Evolutionary conservation across 2,888 invertebrate genomes (phyloP).

Genomic region (Chloroclysta siterata): DNA sequence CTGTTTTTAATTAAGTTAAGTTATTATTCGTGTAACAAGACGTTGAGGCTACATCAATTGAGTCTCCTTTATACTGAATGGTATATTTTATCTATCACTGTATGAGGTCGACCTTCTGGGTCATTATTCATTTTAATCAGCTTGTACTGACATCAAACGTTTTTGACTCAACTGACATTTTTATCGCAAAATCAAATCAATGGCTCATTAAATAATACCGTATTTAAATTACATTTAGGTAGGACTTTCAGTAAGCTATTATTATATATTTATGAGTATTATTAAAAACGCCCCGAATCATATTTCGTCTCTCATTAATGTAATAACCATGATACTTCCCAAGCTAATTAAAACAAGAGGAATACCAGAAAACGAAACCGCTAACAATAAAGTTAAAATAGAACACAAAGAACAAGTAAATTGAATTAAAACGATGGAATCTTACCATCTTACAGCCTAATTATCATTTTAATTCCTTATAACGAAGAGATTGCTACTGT

Average conservation of each 20-base stretch:
- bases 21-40: not conserved
- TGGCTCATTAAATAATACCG: not conserved
- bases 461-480: constrained; percentile 71
- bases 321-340: constrained; percentile 35
- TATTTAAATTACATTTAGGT: too few species aligned
- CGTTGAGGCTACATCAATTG: not conserved
- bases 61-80: not conserved
- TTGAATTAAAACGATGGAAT: constrained; percentile 56
- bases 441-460: constrained; percentile 57
- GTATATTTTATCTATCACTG: not conserved
- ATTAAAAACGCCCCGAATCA: not conserved
- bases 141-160: not conserved
- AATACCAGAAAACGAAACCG: constrained; percentile 41
- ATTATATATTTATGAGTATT: not conserved
- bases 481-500: constrained; percentile 65
- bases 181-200: not conserved
- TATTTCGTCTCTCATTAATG: constrained; percentile 28
- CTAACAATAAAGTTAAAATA: constrained; percentile 49
- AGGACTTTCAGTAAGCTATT: not conserved
- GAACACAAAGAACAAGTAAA: constrained; percentile 47
- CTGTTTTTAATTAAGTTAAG: constrained; percentile 1
- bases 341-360: constrained; percentile 40
- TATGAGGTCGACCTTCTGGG: not conserved
- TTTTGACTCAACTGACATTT: not conserved
- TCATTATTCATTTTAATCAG: constrained; percentile 1